A percentile compares a stretch with the other conserved stretches of the same genome.
Conservation (phyloP, 2,888 invertebrate genomes). For the Clepsis dumicolana region DNA sequence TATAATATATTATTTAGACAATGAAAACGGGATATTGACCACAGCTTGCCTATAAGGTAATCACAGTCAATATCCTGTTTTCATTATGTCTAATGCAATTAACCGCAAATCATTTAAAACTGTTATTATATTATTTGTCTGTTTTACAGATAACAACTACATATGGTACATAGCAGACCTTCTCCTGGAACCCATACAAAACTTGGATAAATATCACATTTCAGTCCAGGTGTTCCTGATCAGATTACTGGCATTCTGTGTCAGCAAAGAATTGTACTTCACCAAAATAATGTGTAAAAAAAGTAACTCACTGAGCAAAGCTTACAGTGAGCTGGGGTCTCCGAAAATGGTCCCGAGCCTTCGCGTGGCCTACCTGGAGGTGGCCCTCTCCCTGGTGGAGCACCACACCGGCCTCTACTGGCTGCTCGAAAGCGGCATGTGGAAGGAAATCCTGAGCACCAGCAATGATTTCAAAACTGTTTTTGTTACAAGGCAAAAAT, state of each 20-base stretch:
- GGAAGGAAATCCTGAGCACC: constrained; percentile 88
- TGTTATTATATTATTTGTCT: neutral
- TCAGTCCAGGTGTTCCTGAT: constrained; percentile 87
- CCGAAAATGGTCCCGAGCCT: constrained; percentile 85
- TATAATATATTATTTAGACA: too few species aligned
- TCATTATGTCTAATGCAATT: too few species aligned
- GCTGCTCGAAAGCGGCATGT: constrained; percentile 87
- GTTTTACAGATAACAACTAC: constrained; percentile 61
- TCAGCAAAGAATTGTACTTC: constrained; percentile 86
- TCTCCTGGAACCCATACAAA: constrained; percentile 61
- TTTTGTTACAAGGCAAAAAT: constrained; percentile 89
- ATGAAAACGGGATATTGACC: too few species aligned
- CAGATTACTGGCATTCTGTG: constrained; percentile 87
- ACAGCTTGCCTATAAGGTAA: too few species aligned
- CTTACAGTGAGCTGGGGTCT: constrained; percentile 62
- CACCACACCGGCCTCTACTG: constrained; percentile 89
- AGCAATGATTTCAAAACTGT: constrained; percentile 89
- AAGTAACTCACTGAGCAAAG: constrained; percentile 58
- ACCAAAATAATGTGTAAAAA: constrained; percentile 80
- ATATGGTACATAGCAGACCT: constrained; percentile 67
- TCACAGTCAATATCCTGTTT: too few species aligned
- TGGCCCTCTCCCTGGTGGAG: constrained; percentile 86
- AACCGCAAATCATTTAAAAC: too few species aligned
- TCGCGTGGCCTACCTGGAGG: constrained; percentile 88
- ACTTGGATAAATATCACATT: constrained; percentile 60